phyloP scores from a whole-genome alignment of 2,113 vertebrate genomes.

The Mellivora capensis region DNA sequence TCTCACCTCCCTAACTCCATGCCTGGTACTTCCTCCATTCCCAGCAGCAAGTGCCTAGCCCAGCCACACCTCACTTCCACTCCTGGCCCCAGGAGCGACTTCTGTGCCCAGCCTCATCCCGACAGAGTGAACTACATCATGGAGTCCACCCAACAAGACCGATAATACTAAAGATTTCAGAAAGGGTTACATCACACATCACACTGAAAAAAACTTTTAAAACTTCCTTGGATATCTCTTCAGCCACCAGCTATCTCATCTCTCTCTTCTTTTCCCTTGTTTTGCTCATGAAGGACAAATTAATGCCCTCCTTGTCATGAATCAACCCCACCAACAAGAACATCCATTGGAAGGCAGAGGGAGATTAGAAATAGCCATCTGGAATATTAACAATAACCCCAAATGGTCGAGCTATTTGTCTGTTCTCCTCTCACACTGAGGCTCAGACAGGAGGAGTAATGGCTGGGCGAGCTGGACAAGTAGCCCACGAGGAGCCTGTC shows the following conservation, averaged over 20 bases:
- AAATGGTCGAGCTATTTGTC: not conserved
- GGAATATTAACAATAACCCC: not conserved
- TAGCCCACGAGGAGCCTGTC: not conserved
- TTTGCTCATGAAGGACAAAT: not conserved
- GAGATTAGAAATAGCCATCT: not conserved
- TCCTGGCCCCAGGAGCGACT: not conserved
- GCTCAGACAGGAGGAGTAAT: not conserved
- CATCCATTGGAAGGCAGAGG: not conserved
- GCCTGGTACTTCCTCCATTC: rapidly evolving
- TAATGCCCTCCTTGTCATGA: not conserved
- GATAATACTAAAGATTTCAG: not conserved
- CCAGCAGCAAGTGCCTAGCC: not conserved
- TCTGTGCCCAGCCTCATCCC: too few relatives aligned
- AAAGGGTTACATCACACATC: not conserved
- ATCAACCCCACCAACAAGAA: not conserved
- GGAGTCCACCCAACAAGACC: not conserved
- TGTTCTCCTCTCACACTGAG: not conserved
- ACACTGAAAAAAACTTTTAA: not conserved
- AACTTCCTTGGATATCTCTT: not conserved
- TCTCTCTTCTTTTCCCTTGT: not conserved
- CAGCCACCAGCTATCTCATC: not conserved
- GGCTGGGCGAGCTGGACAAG: not conserved
- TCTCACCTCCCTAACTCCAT: not conserved
- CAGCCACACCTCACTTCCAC: too few relatives aligned
- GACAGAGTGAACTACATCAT: not conserved